phyloP scores from a whole-genome alignment of 1,140 invertebrate genomes.

The Augochlora pura region DNA sequence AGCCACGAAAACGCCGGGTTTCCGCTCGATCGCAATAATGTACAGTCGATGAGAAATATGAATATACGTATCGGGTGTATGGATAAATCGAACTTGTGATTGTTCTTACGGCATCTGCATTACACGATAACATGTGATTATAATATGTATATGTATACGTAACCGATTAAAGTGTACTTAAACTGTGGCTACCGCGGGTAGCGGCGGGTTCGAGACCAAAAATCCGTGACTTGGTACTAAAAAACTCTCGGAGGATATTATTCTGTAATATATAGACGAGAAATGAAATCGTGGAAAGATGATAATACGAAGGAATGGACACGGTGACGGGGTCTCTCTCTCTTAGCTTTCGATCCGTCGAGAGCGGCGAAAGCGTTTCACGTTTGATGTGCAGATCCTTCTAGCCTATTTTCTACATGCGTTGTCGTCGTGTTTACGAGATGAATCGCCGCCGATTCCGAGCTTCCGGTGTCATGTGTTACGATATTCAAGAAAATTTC shows the following conservation, averaged over 20 bases:
- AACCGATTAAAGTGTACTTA: slow-evolving; percentile 59
- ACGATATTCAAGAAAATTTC: not conserved
- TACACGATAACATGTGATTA: too few relatives aligned
- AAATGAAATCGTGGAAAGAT: not conserved
- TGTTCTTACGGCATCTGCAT: slow-evolving; percentile 25
- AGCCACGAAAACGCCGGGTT: too few relatives aligned
- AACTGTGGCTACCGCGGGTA: slow-evolving; percentile 10
- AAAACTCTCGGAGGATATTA: slow-evolving; percentile 10
- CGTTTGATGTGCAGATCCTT: not conserved
- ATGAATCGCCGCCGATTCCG: not conserved
- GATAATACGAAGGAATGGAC: not conserved
- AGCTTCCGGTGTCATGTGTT: not conserved
- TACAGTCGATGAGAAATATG: not conserved
- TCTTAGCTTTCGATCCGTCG: not conserved
- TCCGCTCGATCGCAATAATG: not conserved
- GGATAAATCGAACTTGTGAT: slow-evolving; percentile 13
- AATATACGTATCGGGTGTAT: not conserved
- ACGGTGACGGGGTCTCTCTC: not conserved
- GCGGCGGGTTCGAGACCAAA: slow-evolving; percentile 46
- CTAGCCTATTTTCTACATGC: not conserved
- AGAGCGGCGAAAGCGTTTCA: too few relatives aligned
- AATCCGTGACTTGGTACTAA: slow-evolving; percentile 43
- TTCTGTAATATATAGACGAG: not conserved
- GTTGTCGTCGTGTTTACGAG: too few relatives aligned
- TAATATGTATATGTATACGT: slow-evolving; percentile 18